Percentiles rank a stretch among this genome's conserved stretches.
These are phyloP conservation scores for Lochmaea crataegi DNA, from an alignment of 2,888 invertebrate species.

Conservation along the genomic window DNA sequence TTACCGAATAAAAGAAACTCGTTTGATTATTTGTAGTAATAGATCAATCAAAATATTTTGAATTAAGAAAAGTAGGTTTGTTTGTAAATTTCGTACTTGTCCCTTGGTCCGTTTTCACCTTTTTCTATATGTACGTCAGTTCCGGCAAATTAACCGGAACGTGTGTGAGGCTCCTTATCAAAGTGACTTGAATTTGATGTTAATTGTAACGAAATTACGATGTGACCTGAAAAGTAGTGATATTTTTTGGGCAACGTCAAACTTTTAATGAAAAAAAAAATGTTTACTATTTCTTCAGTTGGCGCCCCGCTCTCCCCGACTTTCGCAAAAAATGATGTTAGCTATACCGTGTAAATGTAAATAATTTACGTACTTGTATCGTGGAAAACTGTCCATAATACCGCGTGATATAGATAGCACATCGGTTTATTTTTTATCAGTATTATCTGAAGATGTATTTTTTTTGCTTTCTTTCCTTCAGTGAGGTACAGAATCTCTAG, in stretches of 20 bases:
- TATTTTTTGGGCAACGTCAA: too few species aligned
- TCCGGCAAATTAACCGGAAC: not conserved
- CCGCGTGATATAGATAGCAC: slow-evolving; percentile 57
- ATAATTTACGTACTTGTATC: slow-evolving; percentile 51
- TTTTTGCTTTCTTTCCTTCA: slow-evolving; percentile 48
- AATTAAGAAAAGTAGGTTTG: too few species aligned
- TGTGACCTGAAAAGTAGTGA: too few species aligned
- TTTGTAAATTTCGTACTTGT: too few species aligned
- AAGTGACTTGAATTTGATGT: too few species aligned
- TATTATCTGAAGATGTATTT: slow-evolving; percentile 56
- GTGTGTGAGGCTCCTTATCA: too few species aligned
- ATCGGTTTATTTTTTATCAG: slow-evolving; percentile 56
- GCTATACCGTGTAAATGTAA: slow-evolving; percentile 49
- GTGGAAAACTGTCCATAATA: slow-evolving; percentile 50
- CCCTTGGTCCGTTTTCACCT: too few species aligned
- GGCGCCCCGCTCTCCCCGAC: not conserved
- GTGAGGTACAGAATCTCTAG: slow-evolving; percentile 57
- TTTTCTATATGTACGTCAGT: too few species aligned
- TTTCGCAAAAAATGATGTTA: slow-evolving; percentile 35
- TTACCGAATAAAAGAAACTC: not conserved
- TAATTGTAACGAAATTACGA: too few species aligned
- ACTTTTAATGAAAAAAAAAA: not conserved
- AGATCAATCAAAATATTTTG: too few species aligned
- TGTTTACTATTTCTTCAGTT: not conserved
- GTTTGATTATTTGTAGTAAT: not conserved